Percentiles rank a stretch among this genome's conserved stretches.
These are phyloP conservation scores for Sphenopsis melanotis DNA, from an alignment of 2,797 vertebrate species.

Conservation along the genomic window DNA sequence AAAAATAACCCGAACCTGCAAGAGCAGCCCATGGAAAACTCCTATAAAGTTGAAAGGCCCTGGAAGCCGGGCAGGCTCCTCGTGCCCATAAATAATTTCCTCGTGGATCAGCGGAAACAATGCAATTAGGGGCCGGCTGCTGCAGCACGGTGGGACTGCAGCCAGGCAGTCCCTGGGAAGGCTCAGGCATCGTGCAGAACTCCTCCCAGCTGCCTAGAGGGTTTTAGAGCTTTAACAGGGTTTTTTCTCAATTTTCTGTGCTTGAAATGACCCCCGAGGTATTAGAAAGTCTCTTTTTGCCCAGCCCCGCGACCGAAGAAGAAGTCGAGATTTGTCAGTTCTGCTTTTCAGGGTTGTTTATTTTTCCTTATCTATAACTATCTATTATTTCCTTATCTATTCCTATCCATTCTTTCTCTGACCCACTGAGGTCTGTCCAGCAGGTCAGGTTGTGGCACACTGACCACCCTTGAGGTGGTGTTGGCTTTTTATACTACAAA, in stretches of 20 bases:
- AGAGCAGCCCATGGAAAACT: slow-evolving; percentile 62
- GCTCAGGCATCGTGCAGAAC: background rate
- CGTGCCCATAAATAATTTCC: slow-evolving; percentile 35
- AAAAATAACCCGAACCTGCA: slow-evolving; percentile 32
- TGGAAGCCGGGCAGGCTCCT: background rate
- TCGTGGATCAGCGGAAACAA: slow-evolving; percentile 55
- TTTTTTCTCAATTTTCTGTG: background rate
- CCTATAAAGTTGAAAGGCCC: slow-evolving; percentile 7
- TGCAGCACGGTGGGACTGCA: background rate
- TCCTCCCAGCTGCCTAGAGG: background rate
- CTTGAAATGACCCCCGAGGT: too few relatives aligned
- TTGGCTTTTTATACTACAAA: fast-evolving
- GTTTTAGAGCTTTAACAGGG: fast-evolving
- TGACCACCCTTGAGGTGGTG: too few relatives aligned
- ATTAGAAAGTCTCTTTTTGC: too few relatives aligned
- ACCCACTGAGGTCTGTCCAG: too few relatives aligned
- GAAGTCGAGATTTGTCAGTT: too few relatives aligned
- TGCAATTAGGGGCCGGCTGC: slow-evolving; percentile 43
- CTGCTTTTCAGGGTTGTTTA: too few relatives aligned
- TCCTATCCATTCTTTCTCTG: too few relatives aligned
- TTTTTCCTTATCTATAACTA: too few relatives aligned
- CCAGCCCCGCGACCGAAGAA: too few relatives aligned
- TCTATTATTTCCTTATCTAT: too few relatives aligned
- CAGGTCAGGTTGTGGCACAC: too few relatives aligned
- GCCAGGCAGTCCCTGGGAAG: background rate